Percentiles rank a stretch among this genome's conserved stretches.
phyloP scores from a whole-genome alignment of 2,797 vertebrate species.

The Lutjanus argentimaculatus region DNA sequence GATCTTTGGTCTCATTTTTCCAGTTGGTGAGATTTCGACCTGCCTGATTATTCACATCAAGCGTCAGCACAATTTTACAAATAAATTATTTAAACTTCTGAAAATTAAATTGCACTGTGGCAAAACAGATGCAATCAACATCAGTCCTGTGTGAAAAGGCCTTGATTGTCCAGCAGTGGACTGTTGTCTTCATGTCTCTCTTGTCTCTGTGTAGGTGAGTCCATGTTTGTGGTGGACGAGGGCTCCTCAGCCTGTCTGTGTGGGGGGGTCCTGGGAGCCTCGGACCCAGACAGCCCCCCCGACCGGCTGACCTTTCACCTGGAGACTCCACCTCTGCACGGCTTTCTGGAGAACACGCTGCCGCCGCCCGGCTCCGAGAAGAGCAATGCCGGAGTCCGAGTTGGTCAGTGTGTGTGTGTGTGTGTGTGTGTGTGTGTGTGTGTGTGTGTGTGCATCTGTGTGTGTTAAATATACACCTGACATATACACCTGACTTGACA shows the following conservation, averaged over 20 bases:
- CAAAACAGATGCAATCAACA: too few species aligned
- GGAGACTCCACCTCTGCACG: constrained; percentile 78
- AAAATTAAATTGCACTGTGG: too few species aligned
- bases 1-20: too few species aligned
- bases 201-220: constrained; percentile 65
- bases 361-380: constrained; percentile 83
- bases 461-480: background rate
- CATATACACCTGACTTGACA: background rate
- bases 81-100: too few species aligned
- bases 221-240: constrained; percentile 81
- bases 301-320: constrained; percentile 83
- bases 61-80: too few species aligned
- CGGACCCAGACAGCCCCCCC: constrained; percentile 79
- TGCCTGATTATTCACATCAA: too few species aligned
- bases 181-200: background rate
- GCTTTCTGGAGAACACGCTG: constrained; percentile 86
- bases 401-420: constrained; percentile 75
- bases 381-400: constrained; percentile 75
- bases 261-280: constrained; percentile 77
- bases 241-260: constrained; percentile 68
- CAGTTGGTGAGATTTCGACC: too few species aligned
- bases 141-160: too few species aligned
- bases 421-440: constrained; percentile 21
- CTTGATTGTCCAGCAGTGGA: too few species aligned
- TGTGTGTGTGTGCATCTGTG: constrained; percentile 2